Evolutionary conservation across 2,113 vertebrate species (phyloP), one percentile per base, ranked within the genome.

Genomic region (Cyphomyrus discorhynchus): DNA sequence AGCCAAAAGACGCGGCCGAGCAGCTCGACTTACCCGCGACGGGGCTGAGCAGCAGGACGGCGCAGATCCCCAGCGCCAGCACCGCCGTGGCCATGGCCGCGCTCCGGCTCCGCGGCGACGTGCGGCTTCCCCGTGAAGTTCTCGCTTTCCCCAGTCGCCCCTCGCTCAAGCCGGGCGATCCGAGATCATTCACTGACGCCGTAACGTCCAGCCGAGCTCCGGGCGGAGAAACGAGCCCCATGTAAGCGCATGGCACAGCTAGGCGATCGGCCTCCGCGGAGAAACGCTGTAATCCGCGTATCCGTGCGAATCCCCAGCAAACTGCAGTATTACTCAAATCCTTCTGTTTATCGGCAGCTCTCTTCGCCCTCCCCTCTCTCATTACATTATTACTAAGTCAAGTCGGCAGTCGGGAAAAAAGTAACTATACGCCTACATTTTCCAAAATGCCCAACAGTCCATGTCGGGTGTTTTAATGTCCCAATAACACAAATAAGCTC

Each of bases 21-120:
- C 49, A 17, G 85, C 85, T 53, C 24, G 27, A 90, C 92, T 93
- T 90, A 93, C 93, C 93, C 47, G 93, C 91, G 15, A 92, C 93
- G 13, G 92, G 90, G 83, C 90, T 90, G 86, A 93, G 91, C 35
- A 93, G 91, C 7, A 93, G 90, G 85, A 92, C 45, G 4, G 90
- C 87, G 49, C 39, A 92, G 0, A 93, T 88, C 84, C 91, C 91
- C 85, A 93, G 47, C 7, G 91, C 89, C 86, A 91, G 88, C 19
- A 90, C 47, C 19, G 52, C 85, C 91, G 91, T 93, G 42, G 58
- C 47, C 45, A 82, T 7, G 27, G 52, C 53, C 13, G 52, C 53
- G 50, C 50, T 56, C 86, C 46, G 86, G 66, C 45, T 88, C 87
- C 47, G 83, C 66, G 47, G 58, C 21, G 49, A 39, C 88, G n/a